Evolutionary conservation across 2,113 vertebrate species (phyloP), one percentile per base, ranked within the genome.

Genomic region (Phyllopteryx taeniolatus): DNA sequence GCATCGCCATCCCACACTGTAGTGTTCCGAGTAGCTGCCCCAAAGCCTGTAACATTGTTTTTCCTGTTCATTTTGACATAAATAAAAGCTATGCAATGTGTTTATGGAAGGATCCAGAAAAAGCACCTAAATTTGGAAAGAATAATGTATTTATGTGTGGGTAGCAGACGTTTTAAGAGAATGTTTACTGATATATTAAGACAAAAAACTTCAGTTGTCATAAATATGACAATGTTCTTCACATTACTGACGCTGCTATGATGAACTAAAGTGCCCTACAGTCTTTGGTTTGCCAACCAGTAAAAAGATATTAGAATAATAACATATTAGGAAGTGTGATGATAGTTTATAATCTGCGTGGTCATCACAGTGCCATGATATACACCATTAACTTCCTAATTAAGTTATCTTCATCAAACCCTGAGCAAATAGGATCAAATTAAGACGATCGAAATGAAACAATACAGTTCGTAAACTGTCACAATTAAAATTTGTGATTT

Each of bases 241-340:
- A 44, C 2, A 44, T 57, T 60, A 35, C 43, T 66, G n/a, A 31
- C 47, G 43, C 46, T 62, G n/a, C 44, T 39, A 54, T 42, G 68
- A 71, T 62, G 54, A 62, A 83, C 74, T 85, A 82, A 85, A 85
- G 90, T 83, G 83, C 80, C 76, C 67, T 78, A 79, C 83, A 76
- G 54, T 88, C 90, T 91, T 91, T 89, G 89, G 84, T 91, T 85
- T 85, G 79, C 80, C 78, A 90, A 90, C 79, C 79, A 56, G 51
- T 39, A 69, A 56, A 56, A 42, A 39, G 35, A 56, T 20, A 22
- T 42, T 22, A 17, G 20, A 46, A 66, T 17, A 20, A 22, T 22
- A 66, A 9, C 20, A 59, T 68, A 74, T 80, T 71, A 72, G 79
- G 80, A 81, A 76, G 72, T 77, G 81, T 62, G 64, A 79, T 64